Evolutionary conservation across 2,888 invertebrate species (phyloP).

Genomic region (Andrena praecox): DNA sequence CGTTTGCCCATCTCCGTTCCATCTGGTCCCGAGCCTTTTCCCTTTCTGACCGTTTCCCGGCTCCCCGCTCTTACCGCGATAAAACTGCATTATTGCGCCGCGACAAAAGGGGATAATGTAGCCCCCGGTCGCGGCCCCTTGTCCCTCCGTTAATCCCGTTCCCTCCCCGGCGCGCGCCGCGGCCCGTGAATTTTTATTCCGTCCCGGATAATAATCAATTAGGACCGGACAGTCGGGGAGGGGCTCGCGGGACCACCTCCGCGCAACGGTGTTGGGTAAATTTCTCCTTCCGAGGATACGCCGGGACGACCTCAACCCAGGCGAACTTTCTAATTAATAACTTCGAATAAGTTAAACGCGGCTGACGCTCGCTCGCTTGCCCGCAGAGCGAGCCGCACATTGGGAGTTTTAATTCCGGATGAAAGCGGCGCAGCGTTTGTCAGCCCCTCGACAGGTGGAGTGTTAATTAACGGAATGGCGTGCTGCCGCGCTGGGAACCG

Average conservation of each 20-base stretch:
- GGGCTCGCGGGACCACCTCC: neutral
- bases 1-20: conserved; percentile 3
- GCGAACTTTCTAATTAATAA: conserved; percentile 39
- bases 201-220: conserved; percentile 10
- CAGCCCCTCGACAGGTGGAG: conserved; percentile 19
- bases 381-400: neutral
- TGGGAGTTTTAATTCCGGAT: conserved; percentile 37
- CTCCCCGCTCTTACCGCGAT: neutral
- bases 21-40: neutral
- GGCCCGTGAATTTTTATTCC: neutral
- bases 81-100: conserved; percentile 48
- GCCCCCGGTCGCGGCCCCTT: conserved; percentile 28
- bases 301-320: neutral
- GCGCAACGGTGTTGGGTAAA: neutral
- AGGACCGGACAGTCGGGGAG: neutral
- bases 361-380: neutral
- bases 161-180: neutral
- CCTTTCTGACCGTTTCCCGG: conserved; percentile 11
- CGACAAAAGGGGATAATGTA: conserved; percentile 48
- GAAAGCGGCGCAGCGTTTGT: conserved; percentile 31
- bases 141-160: conserved; percentile 38
- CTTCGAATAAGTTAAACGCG: conserved; percentile 17
- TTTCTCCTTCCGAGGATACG: neutral
- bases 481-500: conserved; percentile 20
- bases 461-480: conserved; percentile 51